phyloP scores from a whole-genome alignment of 1,140 invertebrate species.

The Aphelenchoides besseyi region DNA sequence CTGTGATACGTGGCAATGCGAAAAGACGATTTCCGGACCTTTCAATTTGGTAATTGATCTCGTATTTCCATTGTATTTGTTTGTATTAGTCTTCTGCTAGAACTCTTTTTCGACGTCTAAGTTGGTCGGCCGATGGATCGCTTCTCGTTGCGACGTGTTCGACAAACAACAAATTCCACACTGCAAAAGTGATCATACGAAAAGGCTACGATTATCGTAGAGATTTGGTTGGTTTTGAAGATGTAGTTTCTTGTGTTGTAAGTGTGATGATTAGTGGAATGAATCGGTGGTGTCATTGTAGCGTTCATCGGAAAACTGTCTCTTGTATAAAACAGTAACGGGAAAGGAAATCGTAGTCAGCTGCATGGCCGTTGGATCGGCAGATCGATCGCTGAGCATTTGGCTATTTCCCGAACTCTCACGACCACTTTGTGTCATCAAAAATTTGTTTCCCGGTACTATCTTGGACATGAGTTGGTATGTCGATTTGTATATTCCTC shows the following conservation, averaged over 20 bases:
- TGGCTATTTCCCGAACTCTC: slow-evolving; percentile 19
- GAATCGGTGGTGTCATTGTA: too few relatives aligned
- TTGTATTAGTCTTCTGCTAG: background rate
- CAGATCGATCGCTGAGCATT: slow-evolving; percentile 17
- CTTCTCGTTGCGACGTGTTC: slow-evolving; percentile 23
- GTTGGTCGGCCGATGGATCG: slow-evolving; percentile 25
- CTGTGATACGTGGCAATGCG: slow-evolving; percentile 15
- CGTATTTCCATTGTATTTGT: background rate
- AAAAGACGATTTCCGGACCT: slow-evolving; percentile 9
- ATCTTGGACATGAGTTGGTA: slow-evolving; percentile 21
- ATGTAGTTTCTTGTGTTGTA: slow-evolving; percentile 20
- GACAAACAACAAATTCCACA: slow-evolving; percentile 21
- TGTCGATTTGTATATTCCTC: slow-evolving; percentile 6
- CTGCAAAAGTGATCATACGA: slow-evolving; percentile 15
- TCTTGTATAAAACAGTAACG: slow-evolving; percentile 5
- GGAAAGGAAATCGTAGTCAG: background rate
- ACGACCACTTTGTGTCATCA: slow-evolving; percentile 19
- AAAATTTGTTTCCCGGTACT: slow-evolving; percentile 15
- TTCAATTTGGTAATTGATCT: slow-evolving; percentile 7
- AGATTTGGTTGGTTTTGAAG: slow-evolving; percentile 26
- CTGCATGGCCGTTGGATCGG: slow-evolving; percentile 13
- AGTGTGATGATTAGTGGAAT: background rate
- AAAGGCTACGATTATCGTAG: background rate
- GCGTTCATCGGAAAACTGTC: slow-evolving; percentile 11
- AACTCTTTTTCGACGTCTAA: slow-evolving; percentile 15